Evolutionary conservation across 2,888 invertebrate species (phyloP), one percentile per base, ranked within the genome.

Genomic region (Emmelina monodactyla): DNA sequence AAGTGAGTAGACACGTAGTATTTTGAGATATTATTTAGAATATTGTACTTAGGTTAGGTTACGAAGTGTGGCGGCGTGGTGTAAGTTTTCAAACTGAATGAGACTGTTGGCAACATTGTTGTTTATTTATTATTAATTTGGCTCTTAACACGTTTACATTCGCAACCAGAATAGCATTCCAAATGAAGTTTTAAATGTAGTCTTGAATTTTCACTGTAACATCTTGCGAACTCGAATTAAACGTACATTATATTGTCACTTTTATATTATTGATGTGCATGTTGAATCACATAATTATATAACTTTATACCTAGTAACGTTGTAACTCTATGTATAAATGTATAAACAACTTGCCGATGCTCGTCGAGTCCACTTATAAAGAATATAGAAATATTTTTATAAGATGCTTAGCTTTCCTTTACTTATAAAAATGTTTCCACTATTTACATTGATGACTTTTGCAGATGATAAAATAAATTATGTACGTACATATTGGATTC

Each of bases 391-490:
- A 69, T 79, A 79, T 79, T 79, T 78, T 79, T 78, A 59, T 79
- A 78, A 75, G 62, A 75, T 65, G 79, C 79, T 78, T 78, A 76
- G 79, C 79, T 78, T 78, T 71, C 69, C 63, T 65, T 61, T 66
- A 68, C 62, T 65, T 69, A 64, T 62, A 57, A 65, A 66, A n/a
- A n/a, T 63, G 65, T 67, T 69, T 67, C 55, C 62, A 70, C 70
- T 79, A 76, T 78, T 78, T 79, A 76, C 76, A 78, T 59, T 48
- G 48, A 52, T 60, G 59, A 58, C 60, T 53, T 62, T 53, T 58
- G 52, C 66, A 59, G 55, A 61, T 58, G 67, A 64, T 69, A 62
- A n/a, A 76, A 75, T 73, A 75, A 78, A 54, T 64, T 68, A 72
- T 73, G 66, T 73, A 75, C 60, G 65, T 53, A 62, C 46, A 35